These are phyloP conservation scores for Fopius arisanus DNA, from an alignment of 1,140 invertebrate species.

Conservation along the genomic window DNA sequence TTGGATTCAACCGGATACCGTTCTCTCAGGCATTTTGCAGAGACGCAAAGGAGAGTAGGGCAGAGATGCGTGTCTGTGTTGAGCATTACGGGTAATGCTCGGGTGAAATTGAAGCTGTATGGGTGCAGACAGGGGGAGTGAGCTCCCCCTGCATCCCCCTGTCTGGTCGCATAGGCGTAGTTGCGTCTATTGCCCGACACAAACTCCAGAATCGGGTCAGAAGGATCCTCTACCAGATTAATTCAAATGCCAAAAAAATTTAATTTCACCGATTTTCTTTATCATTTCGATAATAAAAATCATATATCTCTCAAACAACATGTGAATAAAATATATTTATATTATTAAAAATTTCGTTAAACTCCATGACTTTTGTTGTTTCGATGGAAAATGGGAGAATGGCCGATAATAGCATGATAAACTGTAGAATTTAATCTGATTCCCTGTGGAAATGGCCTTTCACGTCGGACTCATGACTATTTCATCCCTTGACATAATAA, in stretches of 20 bases:
- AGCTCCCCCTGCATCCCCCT: slow-evolving; percentile 39
- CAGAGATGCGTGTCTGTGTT: slow-evolving; percentile 30
- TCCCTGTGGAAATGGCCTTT: no score
- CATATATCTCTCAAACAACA: not conserved
- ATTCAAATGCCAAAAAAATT: not conserved
- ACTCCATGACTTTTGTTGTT: no score
- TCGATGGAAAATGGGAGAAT: no score
- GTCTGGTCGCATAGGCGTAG: slow-evolving; percentile 58
- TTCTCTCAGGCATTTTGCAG: not conserved
- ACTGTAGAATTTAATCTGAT: no score
- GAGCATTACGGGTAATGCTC: slow-evolving; percentile 22
- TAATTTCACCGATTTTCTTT: no score
- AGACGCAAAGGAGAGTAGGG: slow-evolving; percentile 39
- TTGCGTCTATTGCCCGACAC: slow-evolving; percentile 34
- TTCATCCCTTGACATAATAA: not conserved
- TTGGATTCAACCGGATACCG: not conserved
- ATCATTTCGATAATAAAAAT: not conserved
- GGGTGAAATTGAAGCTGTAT: slow-evolving; percentile 42
- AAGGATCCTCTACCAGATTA: not conserved
- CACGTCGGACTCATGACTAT: no score
- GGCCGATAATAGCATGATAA: no score
- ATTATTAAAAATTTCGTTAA: not conserved
- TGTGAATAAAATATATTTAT: not conserved
- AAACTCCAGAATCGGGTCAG: slow-evolving; percentile 20
- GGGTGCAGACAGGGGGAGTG: slow-evolving; percentile 56